Conservation (phyloP, 1,140 invertebrate species). For the Megathymus violae region DNA sequence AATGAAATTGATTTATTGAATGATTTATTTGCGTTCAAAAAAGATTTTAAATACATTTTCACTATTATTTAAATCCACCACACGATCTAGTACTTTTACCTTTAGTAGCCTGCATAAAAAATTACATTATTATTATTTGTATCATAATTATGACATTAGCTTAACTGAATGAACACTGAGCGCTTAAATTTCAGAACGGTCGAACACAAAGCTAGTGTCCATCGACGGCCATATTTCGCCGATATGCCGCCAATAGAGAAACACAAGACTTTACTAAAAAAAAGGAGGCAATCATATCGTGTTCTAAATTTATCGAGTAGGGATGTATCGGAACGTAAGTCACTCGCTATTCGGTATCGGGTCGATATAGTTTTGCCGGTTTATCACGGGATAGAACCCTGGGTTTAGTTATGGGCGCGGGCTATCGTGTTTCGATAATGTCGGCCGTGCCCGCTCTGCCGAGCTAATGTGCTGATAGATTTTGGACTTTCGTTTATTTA, state of each 20-base stretch:
- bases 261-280: constrained; percentile 16
- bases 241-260: constrained; percentile 21
- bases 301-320: constrained; percentile 29
- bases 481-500: constrained; percentile 56
- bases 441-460: constrained; percentile 46
- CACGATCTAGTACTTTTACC: too few species aligned
- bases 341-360: constrained; percentile 62
- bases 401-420: constrained; percentile 56
- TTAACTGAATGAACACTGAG: not conserved
- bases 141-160: too few species aligned
- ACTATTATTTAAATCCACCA: too few species aligned
- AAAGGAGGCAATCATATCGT: constrained; percentile 43
- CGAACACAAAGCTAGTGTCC: not conserved
- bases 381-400: constrained; percentile 55
- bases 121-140: too few species aligned
- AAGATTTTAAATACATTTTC: too few species aligned
- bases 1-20: too few species aligned
- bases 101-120: too few species aligned
- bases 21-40: too few species aligned
- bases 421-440: constrained; percentile 62
- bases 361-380: constrained; percentile 53
- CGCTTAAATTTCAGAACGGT: not conserved
- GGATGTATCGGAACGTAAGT: constrained; percentile 47
- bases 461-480: constrained; percentile 45
- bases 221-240: constrained; percentile 18